phyloP scores from a whole-genome alignment of 2,888 invertebrate genomes.

The Ceratothoa steindachneri region DNA sequence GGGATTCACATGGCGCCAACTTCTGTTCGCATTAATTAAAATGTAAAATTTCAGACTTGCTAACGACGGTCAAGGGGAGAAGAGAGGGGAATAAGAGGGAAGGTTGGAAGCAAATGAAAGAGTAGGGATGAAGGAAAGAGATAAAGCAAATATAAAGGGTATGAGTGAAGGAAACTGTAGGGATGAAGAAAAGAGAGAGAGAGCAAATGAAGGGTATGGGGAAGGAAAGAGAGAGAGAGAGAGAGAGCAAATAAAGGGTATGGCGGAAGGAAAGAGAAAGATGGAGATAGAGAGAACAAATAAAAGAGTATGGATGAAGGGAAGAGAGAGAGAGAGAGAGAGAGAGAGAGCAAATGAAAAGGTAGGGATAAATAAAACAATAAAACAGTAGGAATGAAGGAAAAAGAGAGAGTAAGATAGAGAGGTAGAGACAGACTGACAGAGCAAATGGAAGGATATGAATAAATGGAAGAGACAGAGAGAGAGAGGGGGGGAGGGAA shows the following conservation, averaged over 20 bases:
- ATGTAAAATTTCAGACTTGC: no score
- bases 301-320: no score
- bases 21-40: no score
- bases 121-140: no score
- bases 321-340: not conserved
- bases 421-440: not conserved
- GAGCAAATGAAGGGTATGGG: no score
- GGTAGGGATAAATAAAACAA: not conserved
- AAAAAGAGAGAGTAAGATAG: not conserved
- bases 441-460: not conserved
- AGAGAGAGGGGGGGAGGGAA: not conserved
- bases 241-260: no score
- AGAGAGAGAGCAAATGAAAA: not conserved
- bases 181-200: no score
- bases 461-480: not conserved
- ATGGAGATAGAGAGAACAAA: not conserved
- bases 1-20: no score
- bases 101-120: no score
- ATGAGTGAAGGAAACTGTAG: not conserved
- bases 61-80: no score
- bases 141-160: not conserved
- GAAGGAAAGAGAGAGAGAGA: no score
- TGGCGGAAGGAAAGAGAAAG: not conserved
- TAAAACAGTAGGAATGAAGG: not conserved
- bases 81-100: no score